These are phyloP conservation scores for Callipepla squamata DNA, from an alignment of 2,113 vertebrate genomes.

Conservation along the genomic window DNA sequence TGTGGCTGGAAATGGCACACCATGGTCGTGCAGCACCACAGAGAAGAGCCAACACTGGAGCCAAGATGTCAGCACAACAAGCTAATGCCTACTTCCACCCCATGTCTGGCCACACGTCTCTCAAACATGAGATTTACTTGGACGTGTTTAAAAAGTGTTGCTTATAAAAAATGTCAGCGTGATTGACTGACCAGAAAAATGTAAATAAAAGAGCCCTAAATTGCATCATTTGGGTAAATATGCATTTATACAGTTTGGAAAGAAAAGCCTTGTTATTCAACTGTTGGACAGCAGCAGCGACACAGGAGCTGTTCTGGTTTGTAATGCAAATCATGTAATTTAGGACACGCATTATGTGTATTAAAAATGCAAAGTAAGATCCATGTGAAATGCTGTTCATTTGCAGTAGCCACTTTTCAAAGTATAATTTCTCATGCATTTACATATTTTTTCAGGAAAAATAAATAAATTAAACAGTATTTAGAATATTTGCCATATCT, in stretches of 20 bases:
- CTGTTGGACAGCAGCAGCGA: slow-evolving; percentile 55
- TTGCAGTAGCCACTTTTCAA: slow-evolving; percentile 69
- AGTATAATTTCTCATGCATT: slow-evolving; percentile 70
- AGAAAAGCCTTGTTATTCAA: slow-evolving; percentile 66
- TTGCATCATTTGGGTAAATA: slow-evolving; percentile 61
- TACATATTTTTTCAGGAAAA: slow-evolving; percentile 63
- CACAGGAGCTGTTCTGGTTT: slow-evolving; percentile 68
- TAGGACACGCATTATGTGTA: slow-evolving; percentile 68
- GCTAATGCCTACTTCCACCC: neutral
- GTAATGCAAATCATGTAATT: slow-evolving; percentile 75
- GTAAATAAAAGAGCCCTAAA: slow-evolving; percentile 46
- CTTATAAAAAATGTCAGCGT: neutral
- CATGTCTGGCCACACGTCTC: neutral
- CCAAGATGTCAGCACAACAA: neutral
- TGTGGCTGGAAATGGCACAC: neutral
- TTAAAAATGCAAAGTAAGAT: slow-evolving; percentile 76
- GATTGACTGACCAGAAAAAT: slow-evolving; percentile 28
- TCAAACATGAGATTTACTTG: neutral
- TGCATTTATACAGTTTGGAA: slow-evolving; percentile 65
- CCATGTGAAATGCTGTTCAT: slow-evolving; percentile 67
- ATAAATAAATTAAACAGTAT: slow-evolving; percentile 43
- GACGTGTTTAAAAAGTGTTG: neutral
- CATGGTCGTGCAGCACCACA: fast-evolving
- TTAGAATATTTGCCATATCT: slow-evolving; percentile 52
- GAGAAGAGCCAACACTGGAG: neutral